Evolutionary conservation across 2,113 vertebrate genomes (phyloP).

Genomic region (Mesitornis unicolor): DNA sequence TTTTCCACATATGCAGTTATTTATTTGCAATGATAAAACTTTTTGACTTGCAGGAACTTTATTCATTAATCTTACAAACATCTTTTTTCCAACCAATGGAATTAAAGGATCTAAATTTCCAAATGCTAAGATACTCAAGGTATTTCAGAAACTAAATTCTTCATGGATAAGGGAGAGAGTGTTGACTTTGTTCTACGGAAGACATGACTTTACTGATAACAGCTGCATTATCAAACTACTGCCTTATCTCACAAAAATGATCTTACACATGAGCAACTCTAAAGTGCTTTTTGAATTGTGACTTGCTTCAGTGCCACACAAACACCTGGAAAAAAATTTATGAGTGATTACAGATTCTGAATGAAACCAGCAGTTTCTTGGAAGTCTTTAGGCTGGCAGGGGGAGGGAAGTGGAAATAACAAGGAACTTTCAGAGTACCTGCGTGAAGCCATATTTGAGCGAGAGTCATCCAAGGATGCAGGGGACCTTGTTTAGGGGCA

Average conservation of each 20-base stretch:
- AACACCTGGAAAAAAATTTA: neutral
- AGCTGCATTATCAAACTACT: neutral
- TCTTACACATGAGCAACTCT: neutral
- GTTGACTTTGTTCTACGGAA: neutral
- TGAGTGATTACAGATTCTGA: neutral
- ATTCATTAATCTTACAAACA: neutral
- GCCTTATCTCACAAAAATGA: neutral
- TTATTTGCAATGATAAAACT: neutral
- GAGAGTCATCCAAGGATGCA: conserved; percentile 98
- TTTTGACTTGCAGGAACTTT: neutral
- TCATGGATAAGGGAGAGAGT: neutral
- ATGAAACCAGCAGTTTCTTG: neutral
- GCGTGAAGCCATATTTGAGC: conserved; percentile 99
- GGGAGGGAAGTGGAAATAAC: neutral
- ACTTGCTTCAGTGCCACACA: neutral
- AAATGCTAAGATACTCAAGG: neutral
- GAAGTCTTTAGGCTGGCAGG: neutral
- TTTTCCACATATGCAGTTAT: neutral
- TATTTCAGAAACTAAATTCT: neutral
- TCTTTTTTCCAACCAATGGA: neutral
- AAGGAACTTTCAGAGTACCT: conserved; percentile 73
- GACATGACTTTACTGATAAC: neutral
- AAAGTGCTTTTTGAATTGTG: neutral
- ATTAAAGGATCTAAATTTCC: neutral
- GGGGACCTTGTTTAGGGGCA: conserved; percentile 91